Evolutionary conservation across 2,888 invertebrate species (phyloP), one percentile per base, ranked within the genome.

Genomic region (Eupelmus urozonus): DNA sequence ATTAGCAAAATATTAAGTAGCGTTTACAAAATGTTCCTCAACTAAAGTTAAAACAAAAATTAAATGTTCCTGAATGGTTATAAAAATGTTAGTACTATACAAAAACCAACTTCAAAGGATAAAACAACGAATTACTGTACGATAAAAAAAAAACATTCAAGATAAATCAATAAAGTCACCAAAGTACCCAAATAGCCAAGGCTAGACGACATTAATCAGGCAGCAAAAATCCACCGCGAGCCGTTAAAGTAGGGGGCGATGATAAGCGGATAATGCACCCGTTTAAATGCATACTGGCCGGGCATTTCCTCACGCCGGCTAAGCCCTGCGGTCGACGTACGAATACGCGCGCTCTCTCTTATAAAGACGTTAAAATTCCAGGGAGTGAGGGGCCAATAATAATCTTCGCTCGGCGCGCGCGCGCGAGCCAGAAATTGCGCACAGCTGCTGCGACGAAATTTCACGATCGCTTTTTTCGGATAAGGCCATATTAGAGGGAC

Each of bases 221-320:
- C 27, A n/a, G 23, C n/a, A 59, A 59, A 55, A 25, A 55, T 55
- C 59, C 20, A 45, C 66, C 34, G 34, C 4, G 20, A 4, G 20
- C 11, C 2, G 53, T 4, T 20, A 53, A 45, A 27, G 25, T n/a
- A 16, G 51, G 29, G n/a, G 20, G n/a, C 66, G 59, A 66, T 53
- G 53, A 66, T 86, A 83, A 83, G 71, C 81, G 79, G 85, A 85
- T 86, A 86, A 87, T 85, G 84, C 84, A 84, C 83, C 80, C 85
- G 85, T 88, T 88, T 88, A 88, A 88, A 88, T 88, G 88, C 88
- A 88, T 88, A 86, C 88, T 88, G 84, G 85, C 83, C 82, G 83
- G 80, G 83, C 84, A 84, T 87, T 85, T 83, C 80, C 82, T 85
- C 83, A 84, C 59, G 20, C 11, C 62, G 59, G 82, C 80, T 84